Conservation (phyloP, 2,797 vertebrate species). For the Danio tinwini region DNA sequence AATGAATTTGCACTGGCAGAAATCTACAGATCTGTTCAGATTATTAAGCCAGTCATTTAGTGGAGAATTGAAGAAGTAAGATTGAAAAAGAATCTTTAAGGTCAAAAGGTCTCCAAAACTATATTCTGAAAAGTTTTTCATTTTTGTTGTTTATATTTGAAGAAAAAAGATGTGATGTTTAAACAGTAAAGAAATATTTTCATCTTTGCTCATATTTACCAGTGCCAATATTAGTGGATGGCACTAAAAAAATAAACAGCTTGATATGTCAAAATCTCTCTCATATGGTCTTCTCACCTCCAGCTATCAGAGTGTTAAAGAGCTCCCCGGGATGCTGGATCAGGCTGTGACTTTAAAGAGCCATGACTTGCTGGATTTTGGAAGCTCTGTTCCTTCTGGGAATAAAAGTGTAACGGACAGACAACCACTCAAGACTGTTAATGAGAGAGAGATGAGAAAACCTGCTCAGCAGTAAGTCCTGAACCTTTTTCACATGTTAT, state of each 20-base stretch:
- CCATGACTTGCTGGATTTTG: slow-evolving; percentile 11
- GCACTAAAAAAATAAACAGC: background rate
- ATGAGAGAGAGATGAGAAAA: slow-evolving; percentile 20
- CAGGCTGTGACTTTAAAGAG: slow-evolving; percentile 56
- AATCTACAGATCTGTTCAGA: too few relatives aligned
- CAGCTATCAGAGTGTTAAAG: slow-evolving; percentile 79
- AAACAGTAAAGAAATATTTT: too few relatives aligned
- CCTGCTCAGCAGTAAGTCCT: slow-evolving; percentile 70
- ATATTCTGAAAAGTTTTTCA: too few relatives aligned
- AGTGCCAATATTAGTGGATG: too few relatives aligned
- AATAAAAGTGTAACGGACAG: background rate
- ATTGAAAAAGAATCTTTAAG: too few relatives aligned
- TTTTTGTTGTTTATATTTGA: too few relatives aligned
- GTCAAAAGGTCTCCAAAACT: too few relatives aligned
- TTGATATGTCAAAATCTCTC: background rate
- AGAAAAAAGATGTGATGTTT: too few relatives aligned
- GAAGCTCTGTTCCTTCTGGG: slow-evolving; percentile 33
- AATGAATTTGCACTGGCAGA: too few relatives aligned
- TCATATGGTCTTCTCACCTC: slow-evolving; percentile 12
- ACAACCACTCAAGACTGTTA: slow-evolving; percentile 1
- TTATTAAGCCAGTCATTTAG: too few relatives aligned
- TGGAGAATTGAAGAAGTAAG: too few relatives aligned
- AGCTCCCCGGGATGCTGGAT: slow-evolving; percentile 70
- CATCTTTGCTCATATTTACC: too few relatives aligned
- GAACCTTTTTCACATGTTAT: background rate